Evolutionary conservation across 2,113 vertebrate genomes (phyloP), one percentile per base, ranked within the genome.

Genomic region (Baryphthengus martii): DNA sequence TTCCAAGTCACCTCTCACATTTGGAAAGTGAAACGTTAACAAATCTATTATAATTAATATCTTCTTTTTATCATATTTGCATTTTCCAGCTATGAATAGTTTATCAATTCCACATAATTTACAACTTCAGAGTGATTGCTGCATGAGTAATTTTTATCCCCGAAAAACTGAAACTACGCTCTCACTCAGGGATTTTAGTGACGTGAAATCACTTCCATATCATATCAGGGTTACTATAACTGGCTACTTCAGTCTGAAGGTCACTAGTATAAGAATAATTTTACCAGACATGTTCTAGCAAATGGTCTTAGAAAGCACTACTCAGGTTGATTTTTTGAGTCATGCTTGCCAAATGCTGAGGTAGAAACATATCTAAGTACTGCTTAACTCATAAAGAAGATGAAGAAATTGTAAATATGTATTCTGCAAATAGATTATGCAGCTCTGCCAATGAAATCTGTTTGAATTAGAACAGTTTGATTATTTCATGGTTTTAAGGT

Each of bases 1-100:
- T 96, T 96, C 91, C 56, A 71, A 95, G 72, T 40, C 70, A 92
- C 85, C 86, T 95, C 87, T 78, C 82, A 61, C 6, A 39, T 82
- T 94, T 89, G 42, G 66, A 89, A 87, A 85, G 50, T 17, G 67
- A 96, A 96, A 93, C 82, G 47, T 78, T 93, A 95, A 39, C 33
- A 78, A 80, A 73, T 95, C 47, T n/a, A 67, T 52, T 86, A 63
- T 47, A 76, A 94, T 89, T 94, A 71, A 9, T 71, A 45, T 93
- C 71, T 83, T 73, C 50, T 76, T 76, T 89, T 90, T 89, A 39
- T 74, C 21, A 26, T 73, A 76, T 45, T 66, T 88, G 29, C 31
- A 45, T 95, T 90, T 45, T 89, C 74, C n/a, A 88, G 12, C 40
- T 75, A 37, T 47, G 33, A 80, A 71, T 71, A 63, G 13, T 37